These are phyloP conservation scores for Mormyrops attenuatus DNA, from an alignment of 2,797 vertebrate genomes.

Conservation along the genomic window DNA sequence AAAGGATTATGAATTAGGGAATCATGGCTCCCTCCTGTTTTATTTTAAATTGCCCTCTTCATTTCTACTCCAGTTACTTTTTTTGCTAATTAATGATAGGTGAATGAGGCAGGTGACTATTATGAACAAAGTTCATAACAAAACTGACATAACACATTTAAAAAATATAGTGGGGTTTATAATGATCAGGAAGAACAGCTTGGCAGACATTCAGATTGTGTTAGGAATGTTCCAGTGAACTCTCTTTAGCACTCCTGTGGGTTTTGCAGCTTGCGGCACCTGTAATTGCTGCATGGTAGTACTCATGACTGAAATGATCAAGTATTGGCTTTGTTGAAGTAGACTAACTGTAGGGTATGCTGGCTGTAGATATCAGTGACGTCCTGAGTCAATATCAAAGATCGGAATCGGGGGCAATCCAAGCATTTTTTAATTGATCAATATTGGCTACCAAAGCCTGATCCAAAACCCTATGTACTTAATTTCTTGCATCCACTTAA, in stretches of 20 bases:
- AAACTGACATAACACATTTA: background rate
- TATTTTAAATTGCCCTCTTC: background rate
- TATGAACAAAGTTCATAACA: conserved; percentile 1
- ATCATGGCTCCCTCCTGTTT: background rate
- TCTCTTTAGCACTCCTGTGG: background rate
- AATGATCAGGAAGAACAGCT: background rate
- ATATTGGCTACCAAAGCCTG: background rate
- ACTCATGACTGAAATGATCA: background rate
- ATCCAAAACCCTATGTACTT: background rate
- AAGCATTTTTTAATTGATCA: background rate
- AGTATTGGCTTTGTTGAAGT: background rate
- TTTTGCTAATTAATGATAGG: background rate
- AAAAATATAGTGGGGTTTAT: background rate
- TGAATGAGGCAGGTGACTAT: background rate
- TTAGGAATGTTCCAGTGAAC: background rate
- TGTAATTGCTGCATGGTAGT: background rate
- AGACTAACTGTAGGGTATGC: background rate
- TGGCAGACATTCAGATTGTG: background rate
- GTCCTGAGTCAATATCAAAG: background rate
- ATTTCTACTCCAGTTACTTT: background rate
- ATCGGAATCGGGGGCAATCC: background rate
- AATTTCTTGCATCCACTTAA: background rate
- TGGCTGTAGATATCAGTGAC: background rate
- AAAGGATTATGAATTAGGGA: background rate
- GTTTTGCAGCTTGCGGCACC: background rate